Base-by-base conservation (phyloP, 2,888 invertebrate genomes). In the Polymixis lichenea region DNA sequence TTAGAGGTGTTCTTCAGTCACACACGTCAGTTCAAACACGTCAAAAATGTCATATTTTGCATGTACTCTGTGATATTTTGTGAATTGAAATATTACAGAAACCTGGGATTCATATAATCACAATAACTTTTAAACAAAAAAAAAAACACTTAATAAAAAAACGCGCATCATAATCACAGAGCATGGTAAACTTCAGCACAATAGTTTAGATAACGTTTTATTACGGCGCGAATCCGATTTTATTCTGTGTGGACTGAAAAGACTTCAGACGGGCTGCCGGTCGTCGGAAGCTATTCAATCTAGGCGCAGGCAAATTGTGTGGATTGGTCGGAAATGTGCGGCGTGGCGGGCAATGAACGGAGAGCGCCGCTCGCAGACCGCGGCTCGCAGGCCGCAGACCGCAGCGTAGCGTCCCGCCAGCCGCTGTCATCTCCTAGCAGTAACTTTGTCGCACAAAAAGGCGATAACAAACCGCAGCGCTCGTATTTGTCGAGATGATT, bases 241-340 rank as follows among this genome's bases (percentile, higher is more conserved):
- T 72, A 75, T 83, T 61, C 62, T 53, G n/a, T 71, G 67, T 69
- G 53, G 64, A 69, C 32, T 73, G 75, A 84, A 82, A 80, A 76
- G 79, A 66, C 70, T 81, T 80, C 61, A 66, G 75, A 78, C 61
- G 69, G 80, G 66, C 75, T 65, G 64, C 64, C 69, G 74, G 73
- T 82, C 62, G 76, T 84, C 84, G 85, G 87, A 87, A 86, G 86
- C 87, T 90, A 89, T 90, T 91, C 89, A 91, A 91, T 90, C 87
- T 88, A 86, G 82, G 84, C 78, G 85, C 88, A 89, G 89, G 91
- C 89, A 92, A 93, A 92, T 92, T 90, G 89, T 90, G 87, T 83
- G 82, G 86, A 83, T 86, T 73, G 87, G 82, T 82, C 90, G 92
- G 91, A 91, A 90, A 90, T 90, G 89, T 91, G 90, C 89, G 89